Evolutionary conservation across 1,140 invertebrate species (phyloP), one percentile per base, ranked within the genome.

Genomic region (Pseudachorutes palmiensis): DNA sequence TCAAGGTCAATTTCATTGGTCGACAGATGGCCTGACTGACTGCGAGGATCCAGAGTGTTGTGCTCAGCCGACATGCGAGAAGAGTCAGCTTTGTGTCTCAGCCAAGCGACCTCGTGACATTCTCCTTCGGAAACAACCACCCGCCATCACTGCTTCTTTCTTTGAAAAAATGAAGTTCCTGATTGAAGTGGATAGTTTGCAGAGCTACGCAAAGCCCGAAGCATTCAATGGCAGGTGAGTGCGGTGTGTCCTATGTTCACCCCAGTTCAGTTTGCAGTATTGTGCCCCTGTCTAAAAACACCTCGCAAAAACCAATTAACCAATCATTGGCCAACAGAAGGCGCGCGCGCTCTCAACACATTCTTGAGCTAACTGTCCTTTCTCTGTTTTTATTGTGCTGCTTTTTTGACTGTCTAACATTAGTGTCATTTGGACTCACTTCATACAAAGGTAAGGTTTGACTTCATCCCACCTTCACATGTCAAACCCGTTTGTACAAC

Each of bases 11-110:
- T n/a, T n/a, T n/a, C n/a, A n/a, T n/a, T n/a, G n/a, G n/a, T n/a
- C n/a, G n/a, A n/a, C 78, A 97, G 96, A 99, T 84, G 94, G 94
- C 67, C 83, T 98, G 60, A 84, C 88, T 32, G 96, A 99, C 80
- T 99, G 97, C 77, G 90, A 95, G 77, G 97, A 99, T 81, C 92
- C 94, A 0, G 96, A 98, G 81, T 99, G 97, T 79, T 97, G 94
- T 79, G 83, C 85, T 55, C 87, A 85, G 76, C 79, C 85, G 33
- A 81, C 85, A 1, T 99, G 96, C 78, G 84, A 86, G 69, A 87
- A 85, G 55, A 92, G 88, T 75, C 87, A 92, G 73, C 85, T 94
- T 26, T 98, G 94, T 78, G 87, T 94, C 1, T 90, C 90, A 0
- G 89, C 92, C 0, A 90, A 91, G 1, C 94, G 96, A 75, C 94